Evolutionary conservation across 2,888 invertebrate genomes (phyloP).

Genomic region (Tinea semifulvella): DNA sequence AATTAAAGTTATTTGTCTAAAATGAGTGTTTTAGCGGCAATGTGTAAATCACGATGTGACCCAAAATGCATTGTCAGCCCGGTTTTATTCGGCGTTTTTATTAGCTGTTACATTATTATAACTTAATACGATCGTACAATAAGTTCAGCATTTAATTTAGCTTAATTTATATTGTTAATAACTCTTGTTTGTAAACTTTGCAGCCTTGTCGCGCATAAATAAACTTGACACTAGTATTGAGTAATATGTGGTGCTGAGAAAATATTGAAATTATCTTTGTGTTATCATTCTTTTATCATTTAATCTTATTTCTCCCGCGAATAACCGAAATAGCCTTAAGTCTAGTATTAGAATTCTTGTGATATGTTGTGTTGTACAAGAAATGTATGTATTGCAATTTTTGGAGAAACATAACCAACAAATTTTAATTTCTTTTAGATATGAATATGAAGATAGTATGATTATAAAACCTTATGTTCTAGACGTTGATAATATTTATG

Average conservation of each 20-base stretch:
- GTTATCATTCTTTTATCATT: slow-evolving; percentile 52
- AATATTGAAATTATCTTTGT: slow-evolving; percentile 36
- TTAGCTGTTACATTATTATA: neutral
- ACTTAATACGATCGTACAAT: neutral
- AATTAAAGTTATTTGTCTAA: neutral
- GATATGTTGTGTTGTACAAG: slow-evolving; percentile 51
- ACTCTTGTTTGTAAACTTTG: slow-evolving; percentile 5
- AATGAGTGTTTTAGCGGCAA: slow-evolving; percentile 3
- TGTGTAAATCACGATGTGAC: slow-evolving; percentile 47
- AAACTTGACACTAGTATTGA: neutral
- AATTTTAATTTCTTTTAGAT: no score
- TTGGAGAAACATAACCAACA: slow-evolving; percentile 3
- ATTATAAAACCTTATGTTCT: no score
- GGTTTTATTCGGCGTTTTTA: slow-evolving; percentile 33
- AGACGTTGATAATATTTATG: no score
- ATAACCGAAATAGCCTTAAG: slow-evolving; percentile 19
- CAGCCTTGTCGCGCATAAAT: neutral
- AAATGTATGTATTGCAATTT: slow-evolving; percentile 34
- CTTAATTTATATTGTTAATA: neutral
- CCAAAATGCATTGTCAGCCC: slow-evolving; percentile 51
- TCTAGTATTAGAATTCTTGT: slow-evolving; percentile 23
- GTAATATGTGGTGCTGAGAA: slow-evolving; percentile 1
- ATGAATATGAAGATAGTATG: no score
- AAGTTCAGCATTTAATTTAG: neutral
- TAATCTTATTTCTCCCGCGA: slow-evolving; percentile 30